Evolutionary conservation across 1,140 invertebrate genomes (phyloP), one percentile per base, ranked within the genome.

Genomic region (Harpegnathos saltator): DNA sequence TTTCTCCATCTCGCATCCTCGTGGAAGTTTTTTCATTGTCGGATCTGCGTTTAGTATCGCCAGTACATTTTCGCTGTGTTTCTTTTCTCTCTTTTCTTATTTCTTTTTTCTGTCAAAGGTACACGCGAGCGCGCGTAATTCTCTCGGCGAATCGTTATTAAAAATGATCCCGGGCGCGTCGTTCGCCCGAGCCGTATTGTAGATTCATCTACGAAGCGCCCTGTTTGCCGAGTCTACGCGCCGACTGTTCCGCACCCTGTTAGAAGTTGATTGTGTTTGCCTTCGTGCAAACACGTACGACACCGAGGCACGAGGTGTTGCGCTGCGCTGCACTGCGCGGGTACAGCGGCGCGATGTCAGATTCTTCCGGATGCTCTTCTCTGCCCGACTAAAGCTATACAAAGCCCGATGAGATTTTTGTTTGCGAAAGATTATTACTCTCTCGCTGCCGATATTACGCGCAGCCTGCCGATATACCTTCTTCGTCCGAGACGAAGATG

Each of bases 401-500:
- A 86, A 86, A 86, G 38, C 81, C 44, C 66, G 81, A 87, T 86
- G 85, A 86, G 81, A 78, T 86, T 68, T 86, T 83, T 86, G 84
- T 87, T 87, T 87, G 61, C 73, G 50, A 44, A 74, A 83, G 58
- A 73, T 77, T 83, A 83, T 87, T 85, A 82, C 63, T 17, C 50
- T 61, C 62, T 22, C 33, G 1, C 1, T 48, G 58, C 71, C 78
- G 71, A 87, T 83, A 54, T 75, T 66, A 72, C 14, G 56, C 24
- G 44, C 56, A 58, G 3, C 48, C 62, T 82, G 26, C 62, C 78
- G 69, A 50, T 65, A 50, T 69, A 29, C 26, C 58, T n/a, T n/a
- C n/a, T n/a, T 56, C 52, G 44, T 33, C 68, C 29, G 14, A 26
- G 17, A 29, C 56, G 24, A 24, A 72, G 33, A 71, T 24, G 15